Evolutionary conservation across 2,888 invertebrate species (phyloP).

Genomic region (Dryobota labecula): DNA sequence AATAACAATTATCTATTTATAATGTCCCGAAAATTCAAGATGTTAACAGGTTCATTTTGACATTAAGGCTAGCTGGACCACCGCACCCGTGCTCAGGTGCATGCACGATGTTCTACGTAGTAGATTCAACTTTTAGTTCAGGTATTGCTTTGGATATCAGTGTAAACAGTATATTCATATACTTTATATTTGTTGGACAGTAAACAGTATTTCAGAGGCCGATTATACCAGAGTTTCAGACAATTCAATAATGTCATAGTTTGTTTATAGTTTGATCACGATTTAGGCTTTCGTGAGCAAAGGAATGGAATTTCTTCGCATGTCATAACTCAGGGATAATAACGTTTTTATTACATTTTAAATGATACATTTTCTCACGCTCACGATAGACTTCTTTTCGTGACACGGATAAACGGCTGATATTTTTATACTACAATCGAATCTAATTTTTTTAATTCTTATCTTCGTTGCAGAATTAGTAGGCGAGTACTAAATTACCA

Average conservation of each 20-base stretch:
- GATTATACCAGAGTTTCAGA: neutral
- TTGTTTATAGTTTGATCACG: slow-evolving; percentile 9
- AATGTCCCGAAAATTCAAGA: too few relatives aligned
- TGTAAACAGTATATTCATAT: too few relatives aligned
- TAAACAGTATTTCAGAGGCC: too few relatives aligned
- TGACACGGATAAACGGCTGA: neutral
- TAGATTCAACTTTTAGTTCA: too few relatives aligned
- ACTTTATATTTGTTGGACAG: too few relatives aligned
- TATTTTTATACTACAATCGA: neutral
- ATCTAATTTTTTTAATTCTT: neutral
- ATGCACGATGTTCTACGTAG: too few relatives aligned
- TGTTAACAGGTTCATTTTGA: too few relatives aligned
- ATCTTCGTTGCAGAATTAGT: neutral
- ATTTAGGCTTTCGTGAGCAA: slow-evolving; percentile 21
- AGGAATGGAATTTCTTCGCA: slow-evolving; percentile 39
- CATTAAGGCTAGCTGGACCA: too few relatives aligned
- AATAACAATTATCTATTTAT: too few relatives aligned
- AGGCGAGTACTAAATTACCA: neutral
- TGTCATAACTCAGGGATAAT: slow-evolving; percentile 30
- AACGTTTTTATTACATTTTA: slow-evolving; percentile 24
- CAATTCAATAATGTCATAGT: neutral
- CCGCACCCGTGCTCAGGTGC: too few relatives aligned
- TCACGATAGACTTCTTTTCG: slow-evolving; percentile 38
- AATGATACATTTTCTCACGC: slow-evolving; percentile 40
- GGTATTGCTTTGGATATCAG: too few relatives aligned